phyloP scores from a whole-genome alignment of 2,113 vertebrate genomes.

The Falcunculus frontatus region DNA sequence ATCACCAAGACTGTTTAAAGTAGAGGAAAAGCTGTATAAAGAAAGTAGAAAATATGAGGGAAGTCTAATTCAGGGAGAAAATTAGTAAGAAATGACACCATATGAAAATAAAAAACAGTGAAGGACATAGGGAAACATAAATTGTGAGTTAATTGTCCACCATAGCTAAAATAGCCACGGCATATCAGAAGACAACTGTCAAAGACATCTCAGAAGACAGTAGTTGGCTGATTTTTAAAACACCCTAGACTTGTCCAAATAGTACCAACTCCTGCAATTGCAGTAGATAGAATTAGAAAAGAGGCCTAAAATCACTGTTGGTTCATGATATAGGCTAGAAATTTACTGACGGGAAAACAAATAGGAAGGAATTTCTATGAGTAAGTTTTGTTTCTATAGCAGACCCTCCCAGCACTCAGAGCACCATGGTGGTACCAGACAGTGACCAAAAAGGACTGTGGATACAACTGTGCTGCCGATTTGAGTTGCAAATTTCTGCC shows the following conservation, averaged over 20 bases:
- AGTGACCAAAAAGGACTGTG: neutral
- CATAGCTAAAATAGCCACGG: neutral
- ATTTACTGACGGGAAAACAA: neutral
- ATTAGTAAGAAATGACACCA: neutral
- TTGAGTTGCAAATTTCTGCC: neutral
- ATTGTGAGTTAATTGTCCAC: neutral
- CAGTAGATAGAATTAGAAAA: neutral
- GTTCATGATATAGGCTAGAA: neutral
- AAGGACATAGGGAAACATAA: neutral
- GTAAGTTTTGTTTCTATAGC: neutral
- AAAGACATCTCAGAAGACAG: neutral
- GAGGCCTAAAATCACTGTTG: neutral
- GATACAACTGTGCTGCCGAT: neutral
- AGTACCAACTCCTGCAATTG: neutral
- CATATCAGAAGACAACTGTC: neutral
- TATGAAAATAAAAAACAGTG: neutral
- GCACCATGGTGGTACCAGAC: neutral
- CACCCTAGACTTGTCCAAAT: neutral
- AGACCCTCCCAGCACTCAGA: neutral
- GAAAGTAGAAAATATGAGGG: neutral
- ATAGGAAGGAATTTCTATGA: neutral
- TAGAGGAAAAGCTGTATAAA: neutral
- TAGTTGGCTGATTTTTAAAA: neutral
- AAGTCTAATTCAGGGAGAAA: neutral
- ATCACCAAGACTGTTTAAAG: neutral